Evolutionary conservation across 2,888 invertebrate species (phyloP), one percentile per base, ranked within the genome.

Genomic region (Microchrysa polita): DNA sequence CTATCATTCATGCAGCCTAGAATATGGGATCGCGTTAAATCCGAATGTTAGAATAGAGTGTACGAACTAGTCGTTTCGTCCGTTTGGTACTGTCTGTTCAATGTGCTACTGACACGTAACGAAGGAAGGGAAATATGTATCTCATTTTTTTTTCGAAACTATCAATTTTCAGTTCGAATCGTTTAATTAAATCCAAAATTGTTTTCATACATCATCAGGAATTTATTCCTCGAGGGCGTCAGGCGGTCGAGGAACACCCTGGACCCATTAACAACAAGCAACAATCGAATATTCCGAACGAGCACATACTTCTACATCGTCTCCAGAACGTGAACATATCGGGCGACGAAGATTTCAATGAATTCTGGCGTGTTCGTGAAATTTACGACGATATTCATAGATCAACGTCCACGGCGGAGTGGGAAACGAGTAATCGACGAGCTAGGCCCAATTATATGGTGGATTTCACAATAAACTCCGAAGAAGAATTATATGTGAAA

Each of bases 401-500:
- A 12, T 5, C 27, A 9, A 22, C 69, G 74, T 71, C 57, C 61
- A 44, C 60, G 27, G 72, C 74, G 5, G 73, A 67, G 5, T 75
- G 65, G 44, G 14, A 59, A 18, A 60, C 72, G 76, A 12, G 22
- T 18, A 5, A 73, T 59, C 34, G 75, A 73, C 53, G 75, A 59
- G 9, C 78, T 73, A 75, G 67, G 52, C 73, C 77, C 0, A 79
- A 80, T 65, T 84, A 82, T 69, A 81, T 84, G 78, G 81, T 80
- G 22, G 83, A 84, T 73, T 82, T 79, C 44, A 79, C 81, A 73
- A 81, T 84, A 0, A 85, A 84, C 80, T 88, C 90, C 81, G 96
- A 96, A 83, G 96, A 96, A 82, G 97, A 97, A 82, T 85, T 97
- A 71, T 97, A 95, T 87, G 90, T 94, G 1, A 92, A 91, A 79